Conservation (phyloP, 1,140 invertebrate species). For the Bombus polaris region DNA sequence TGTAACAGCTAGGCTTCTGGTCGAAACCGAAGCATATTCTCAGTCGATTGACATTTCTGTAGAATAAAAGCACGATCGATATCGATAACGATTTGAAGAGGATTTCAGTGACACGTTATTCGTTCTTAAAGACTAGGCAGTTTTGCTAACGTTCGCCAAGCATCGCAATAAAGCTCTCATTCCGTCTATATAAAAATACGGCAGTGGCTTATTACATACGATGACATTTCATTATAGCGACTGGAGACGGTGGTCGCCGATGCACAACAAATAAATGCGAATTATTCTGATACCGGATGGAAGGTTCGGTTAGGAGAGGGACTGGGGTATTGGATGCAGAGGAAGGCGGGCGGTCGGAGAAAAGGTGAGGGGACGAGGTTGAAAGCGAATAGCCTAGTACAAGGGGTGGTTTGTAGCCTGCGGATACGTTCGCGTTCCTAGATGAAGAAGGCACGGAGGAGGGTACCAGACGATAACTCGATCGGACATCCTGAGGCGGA, state of each 20-base stretch:
- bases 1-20: not conserved
- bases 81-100: not conserved
- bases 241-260: conserved; percentile 39
- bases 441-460: conserved; percentile 33
- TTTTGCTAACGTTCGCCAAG: conserved; percentile 44
- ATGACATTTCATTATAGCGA: conserved; percentile 72
- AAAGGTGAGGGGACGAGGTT: conserved; percentile 39
- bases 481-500: conserved; percentile 74
- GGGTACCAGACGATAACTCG: conserved; percentile 67
- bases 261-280: conserved; percentile 66
- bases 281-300: conserved; percentile 68
- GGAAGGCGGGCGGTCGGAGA: not conserved
- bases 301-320: conserved; percentile 32
- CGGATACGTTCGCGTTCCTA: conserved; percentile 57
- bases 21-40: not conserved
- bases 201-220: conserved; percentile 61
- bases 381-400: conserved; percentile 52
- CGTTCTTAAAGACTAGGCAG: conserved; percentile 20
- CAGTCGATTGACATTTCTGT: not conserved
- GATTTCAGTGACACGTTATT: no score
- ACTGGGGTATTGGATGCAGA: not conserved
- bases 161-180: conserved; percentile 71
- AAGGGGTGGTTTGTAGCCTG: conserved; percentile 61
- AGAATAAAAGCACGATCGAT: no score
- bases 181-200: conserved; percentile 43